phyloP scores from a whole-genome alignment of 1,140 invertebrate genomes.

The Drosophila varians region DNA sequence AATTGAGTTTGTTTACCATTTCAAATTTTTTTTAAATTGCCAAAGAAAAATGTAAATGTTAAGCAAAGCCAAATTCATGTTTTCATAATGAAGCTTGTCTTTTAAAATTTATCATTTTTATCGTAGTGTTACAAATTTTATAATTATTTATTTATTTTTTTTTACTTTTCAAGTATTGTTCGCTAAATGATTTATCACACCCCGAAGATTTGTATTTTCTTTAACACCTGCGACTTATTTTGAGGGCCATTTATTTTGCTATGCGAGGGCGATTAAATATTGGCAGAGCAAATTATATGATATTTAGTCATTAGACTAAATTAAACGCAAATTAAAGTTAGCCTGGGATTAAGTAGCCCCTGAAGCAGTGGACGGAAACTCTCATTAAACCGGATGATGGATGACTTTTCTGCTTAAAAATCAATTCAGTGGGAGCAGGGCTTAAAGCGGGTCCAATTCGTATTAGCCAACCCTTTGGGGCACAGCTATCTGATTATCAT shows the following conservation, averaged over 20 bases:
- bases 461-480: constrained; percentile 68
- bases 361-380: constrained; percentile 1
- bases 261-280: not conserved
- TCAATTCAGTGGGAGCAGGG: constrained; percentile 17
- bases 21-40: not conserved
- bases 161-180: not conserved
- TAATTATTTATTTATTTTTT: not conserved
- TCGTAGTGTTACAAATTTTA: no score
- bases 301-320: constrained; percentile 9
- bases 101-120: no score
- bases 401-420: constrained; percentile 59
- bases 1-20: no score
- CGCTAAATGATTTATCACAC: no score
- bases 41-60: not conserved
- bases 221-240: not conserved
- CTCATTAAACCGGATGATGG: constrained; percentile 70
- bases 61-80: not conserved
- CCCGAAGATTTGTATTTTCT: no score
- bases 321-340: constrained; percentile 8
- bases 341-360: not conserved
- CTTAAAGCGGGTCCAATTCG: constrained; percentile 60
- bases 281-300: not conserved
- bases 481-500: constrained; percentile 43
- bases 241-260: constrained; percentile 2
- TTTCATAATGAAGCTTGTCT: not conserved